Evolutionary conservation across 2,113 vertebrate genomes (phyloP), one percentile per base, ranked within the genome.

Genomic region (Thinocorus orbignyianus): DNA sequence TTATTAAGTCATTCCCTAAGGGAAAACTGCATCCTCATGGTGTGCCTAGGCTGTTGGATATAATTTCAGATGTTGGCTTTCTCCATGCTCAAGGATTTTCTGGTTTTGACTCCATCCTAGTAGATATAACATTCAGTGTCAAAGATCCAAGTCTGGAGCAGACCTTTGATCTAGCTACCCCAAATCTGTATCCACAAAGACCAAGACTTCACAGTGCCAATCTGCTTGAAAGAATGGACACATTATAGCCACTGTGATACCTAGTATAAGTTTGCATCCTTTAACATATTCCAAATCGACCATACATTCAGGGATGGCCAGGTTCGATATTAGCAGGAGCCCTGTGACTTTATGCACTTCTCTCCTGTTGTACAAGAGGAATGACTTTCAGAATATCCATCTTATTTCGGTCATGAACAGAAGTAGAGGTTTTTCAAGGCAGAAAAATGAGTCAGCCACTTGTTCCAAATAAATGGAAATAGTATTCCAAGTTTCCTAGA

Each of bases 401-500:
- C 41, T 92, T 94, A 68, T 31, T 93, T 74, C 61, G 90, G 74
- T 81, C 84, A 69, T 70, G 60, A 94, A 77, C 57, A 93, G 78
- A 91, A 54, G 5, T 31, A 80, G 78, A 90, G 54, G 42, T 85
- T 96, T 96, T 96, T 94, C 70, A 95, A 76, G 74, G 81, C 94
- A 96, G 90, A 94, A 88, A 86, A 93, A 90, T 95, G 68, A 96
- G 74, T 79, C 90, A 91, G 85, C 58, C 81, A 82, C 81, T 96
- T 79, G 66, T 94, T 95, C 93, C 91, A 96, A 94, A 88, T 89
- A 95, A 94, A 80, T 64, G 71, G 58, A 87, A 95, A 85, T 54
- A 25, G 41, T 49, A 41, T 92, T 96, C 90, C 94, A 96, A 88
- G 94, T 93, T 93, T 94, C 91, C 93, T 96, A 87, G 94, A 94